Base-by-base conservation (phyloP, 2,113 vertebrate species). In the Xiphophorus maculatus region DNA sequence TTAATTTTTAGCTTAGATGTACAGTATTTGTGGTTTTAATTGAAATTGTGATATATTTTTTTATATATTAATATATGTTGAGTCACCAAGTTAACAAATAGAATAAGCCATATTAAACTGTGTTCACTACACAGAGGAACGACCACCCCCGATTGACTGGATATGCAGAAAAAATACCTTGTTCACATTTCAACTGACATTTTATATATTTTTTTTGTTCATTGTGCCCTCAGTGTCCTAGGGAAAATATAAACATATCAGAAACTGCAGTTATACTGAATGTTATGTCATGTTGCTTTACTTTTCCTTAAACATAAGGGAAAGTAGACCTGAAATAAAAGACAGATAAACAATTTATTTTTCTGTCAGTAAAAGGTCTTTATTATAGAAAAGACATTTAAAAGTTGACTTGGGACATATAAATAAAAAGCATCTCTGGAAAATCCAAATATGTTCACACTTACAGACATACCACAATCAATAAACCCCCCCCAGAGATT, bases 341-440 rank as follows among this genome's bases (percentile, higher is more conserved):
- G 12, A 3, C 14, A 68, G 11, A 33, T 33, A 3, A 48, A 66
- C 40, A 37, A 11, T 8, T 29, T 27, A 51, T 63, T 13, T 76
- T 76, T 22, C 77, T 17, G 72, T 84, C 73, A 85, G 77, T 82
- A 79, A 79, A 87, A 87, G 40, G 74, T 72, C 48, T 93, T 93
- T 92, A 93, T 91, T 94, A 69, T 88, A 89, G 72, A 90, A 93
- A 83, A 73, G 40, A 69, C 27, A 74, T 22, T 25, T 71, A n/a
- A 83, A 48, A 82, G 70, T 77, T 17, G 33, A 35, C 33, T 69
- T 78, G 66, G 70, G 70, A 81, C 80, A 88, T 87, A 93, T 93
- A 94, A 91, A 94, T 92, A 91, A 87, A 86, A 83, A 66, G 7
- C 29, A 62, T 83, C 67, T 82, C 84, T 73, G 37, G 32, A 82